These are phyloP conservation scores for Achroia grisella DNA, from an alignment of 1,140 invertebrate genomes.

Conservation along the genomic window DNA sequence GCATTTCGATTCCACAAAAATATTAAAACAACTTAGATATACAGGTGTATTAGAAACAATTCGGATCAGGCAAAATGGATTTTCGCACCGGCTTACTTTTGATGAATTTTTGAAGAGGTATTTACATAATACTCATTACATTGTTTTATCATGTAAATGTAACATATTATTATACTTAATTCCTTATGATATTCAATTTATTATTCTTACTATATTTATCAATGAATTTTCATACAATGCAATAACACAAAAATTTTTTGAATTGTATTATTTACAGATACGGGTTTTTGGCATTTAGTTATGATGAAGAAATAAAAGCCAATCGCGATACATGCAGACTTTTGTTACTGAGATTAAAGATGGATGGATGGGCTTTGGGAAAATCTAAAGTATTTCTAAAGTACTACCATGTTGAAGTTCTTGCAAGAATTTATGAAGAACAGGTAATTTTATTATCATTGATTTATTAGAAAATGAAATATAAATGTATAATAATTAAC, in stretches of 20 bases:
- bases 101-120: constrained; percentile 87
- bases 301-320: constrained; percentile 80
- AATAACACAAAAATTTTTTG: background rate
- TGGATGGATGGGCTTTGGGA: constrained; percentile 90
- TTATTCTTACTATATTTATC: too few relatives aligned
- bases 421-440: constrained; percentile 86
- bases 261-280: constrained; percentile 75
- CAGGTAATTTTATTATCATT: constrained; percentile 60
- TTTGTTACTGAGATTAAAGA: constrained; percentile 81
- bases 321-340: constrained; percentile 82
- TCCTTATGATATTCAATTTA: too few relatives aligned
- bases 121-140: too few relatives aligned
- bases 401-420: constrained; percentile 89
- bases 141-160: too few relatives aligned
- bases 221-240: background rate
- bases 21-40: constrained; percentile 84
- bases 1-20: constrained; percentile 82
- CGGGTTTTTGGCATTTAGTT: constrained; percentile 84
- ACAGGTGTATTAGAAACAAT: constrained; percentile 90
- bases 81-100: constrained; percentile 86
- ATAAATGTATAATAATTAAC: constrained; percentile 5
- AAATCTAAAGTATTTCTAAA: constrained; percentile 91
- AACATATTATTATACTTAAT: too few relatives aligned
- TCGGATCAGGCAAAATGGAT: constrained; percentile 86
- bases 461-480: too few relatives aligned